These are phyloP conservation scores for Xiphias gladius DNA, from an alignment of 2,113 vertebrate species.

Conservation along the genomic window DNA sequence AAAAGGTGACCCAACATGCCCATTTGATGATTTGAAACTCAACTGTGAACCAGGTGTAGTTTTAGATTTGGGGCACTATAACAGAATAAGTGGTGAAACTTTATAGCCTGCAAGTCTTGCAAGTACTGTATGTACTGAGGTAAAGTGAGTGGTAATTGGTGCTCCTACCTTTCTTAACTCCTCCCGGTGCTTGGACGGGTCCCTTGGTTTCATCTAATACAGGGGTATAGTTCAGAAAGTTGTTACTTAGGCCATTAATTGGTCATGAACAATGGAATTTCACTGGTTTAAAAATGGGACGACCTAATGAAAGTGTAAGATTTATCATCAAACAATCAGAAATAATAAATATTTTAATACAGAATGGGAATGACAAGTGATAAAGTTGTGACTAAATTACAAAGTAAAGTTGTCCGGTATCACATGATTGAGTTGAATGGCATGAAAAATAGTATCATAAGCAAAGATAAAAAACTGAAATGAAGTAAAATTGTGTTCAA, in stretches of 20 bases:
- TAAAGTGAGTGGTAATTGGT: not conserved
- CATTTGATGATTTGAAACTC: not conserved
- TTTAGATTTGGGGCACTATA: not conserved
- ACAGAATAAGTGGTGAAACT: not conserved
- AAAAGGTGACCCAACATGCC: too few relatives aligned
- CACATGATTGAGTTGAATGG: not conserved
- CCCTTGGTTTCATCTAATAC: constrained; percentile 84
- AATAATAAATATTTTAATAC: not conserved
- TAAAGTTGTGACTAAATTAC: not conserved
- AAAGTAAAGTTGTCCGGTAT: not conserved
- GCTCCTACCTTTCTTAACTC: constrained; percentile 89
- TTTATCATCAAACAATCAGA: not conserved
- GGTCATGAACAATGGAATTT: constrained; percentile 10
- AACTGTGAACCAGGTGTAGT: not conserved
- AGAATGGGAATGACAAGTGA: not conserved
- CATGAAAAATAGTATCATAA: not conserved
- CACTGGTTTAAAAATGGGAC: not conserved
- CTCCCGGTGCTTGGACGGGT: constrained; percentile 89
- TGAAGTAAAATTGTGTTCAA: not conserved
- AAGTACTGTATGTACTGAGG: not conserved
- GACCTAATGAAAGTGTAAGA: not conserved
- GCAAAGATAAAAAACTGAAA: not conserved
- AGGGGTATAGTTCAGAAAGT: constrained; percentile 63
- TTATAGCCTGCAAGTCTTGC: not conserved
- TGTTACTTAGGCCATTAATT: constrained; percentile 22